phyloP scores from a whole-genome alignment of 2,888 invertebrate genomes.

The Cloeon dipterum region DNA sequence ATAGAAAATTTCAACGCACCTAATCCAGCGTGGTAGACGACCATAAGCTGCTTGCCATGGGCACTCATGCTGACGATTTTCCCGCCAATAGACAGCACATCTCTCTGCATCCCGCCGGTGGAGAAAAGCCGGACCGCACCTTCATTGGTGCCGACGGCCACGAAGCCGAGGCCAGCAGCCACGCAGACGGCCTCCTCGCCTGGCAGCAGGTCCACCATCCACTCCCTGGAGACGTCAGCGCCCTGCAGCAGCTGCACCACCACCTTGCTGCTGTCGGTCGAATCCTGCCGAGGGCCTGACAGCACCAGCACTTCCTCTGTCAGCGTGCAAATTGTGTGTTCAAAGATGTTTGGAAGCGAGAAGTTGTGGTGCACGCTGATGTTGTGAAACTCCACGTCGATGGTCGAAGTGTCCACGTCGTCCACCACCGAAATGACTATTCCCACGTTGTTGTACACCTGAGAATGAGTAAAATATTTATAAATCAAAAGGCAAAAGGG shows the following conservation, averaged over 20 bases:
- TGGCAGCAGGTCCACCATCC: slow-evolving; percentile 54
- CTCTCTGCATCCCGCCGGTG: slow-evolving; percentile 67
- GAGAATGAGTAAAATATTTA: slow-evolving; percentile 8
- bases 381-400: slow-evolving; percentile 93
- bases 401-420: slow-evolving; percentile 53
- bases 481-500: slow-evolving; percentile 4
- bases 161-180: slow-evolving; percentile 40
- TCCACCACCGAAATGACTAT: slow-evolving; percentile 58
- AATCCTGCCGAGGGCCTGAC: slow-evolving; percentile 31
- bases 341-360: slow-evolving; percentile 64
- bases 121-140: slow-evolving; percentile 64
- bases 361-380: slow-evolving; percentile 69
- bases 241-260: slow-evolving; percentile 9
- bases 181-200: slow-evolving; percentile 53
- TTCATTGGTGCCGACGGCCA: slow-evolving; percentile 54
- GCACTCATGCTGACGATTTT: slow-evolving; percentile 44
- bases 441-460: slow-evolving; percentile 87
- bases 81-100: slow-evolving; percentile 48
- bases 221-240: slow-evolving; percentile 45
- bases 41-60: slow-evolving; percentile 30
- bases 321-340: slow-evolving; percentile 72
- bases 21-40: slow-evolving; percentile 39
- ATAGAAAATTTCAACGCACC: slow-evolving; percentile 16
- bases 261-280: slow-evolving; percentile 26
- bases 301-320: slow-evolving; percentile 58